phyloP scores from a whole-genome alignment of 2,797 vertebrate species.

The Lacerta agilis region DNA sequence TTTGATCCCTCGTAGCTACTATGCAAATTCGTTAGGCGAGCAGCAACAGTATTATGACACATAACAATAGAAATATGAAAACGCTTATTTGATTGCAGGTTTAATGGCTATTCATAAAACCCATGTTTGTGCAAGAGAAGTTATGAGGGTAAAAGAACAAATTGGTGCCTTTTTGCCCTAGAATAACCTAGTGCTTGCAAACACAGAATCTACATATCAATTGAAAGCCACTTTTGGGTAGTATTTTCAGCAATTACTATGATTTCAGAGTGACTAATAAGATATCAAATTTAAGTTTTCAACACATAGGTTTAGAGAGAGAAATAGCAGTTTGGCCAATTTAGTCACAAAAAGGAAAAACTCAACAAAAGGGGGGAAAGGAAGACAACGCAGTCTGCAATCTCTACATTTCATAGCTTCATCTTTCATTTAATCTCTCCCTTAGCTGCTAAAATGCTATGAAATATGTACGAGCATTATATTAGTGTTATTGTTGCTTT shows the following conservation, averaged over 20 bases:
- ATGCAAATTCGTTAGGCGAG: not conserved
- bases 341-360: conserved; percentile 4
- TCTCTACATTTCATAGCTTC: not conserved
- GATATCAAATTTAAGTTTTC: not conserved
- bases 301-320: not conserved
- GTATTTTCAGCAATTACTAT: conserved; percentile 1
- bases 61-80: not conserved
- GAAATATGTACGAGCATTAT: not conserved
- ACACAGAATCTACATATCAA: not conserved
- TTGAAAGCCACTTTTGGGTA: not conserved
- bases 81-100: not conserved
- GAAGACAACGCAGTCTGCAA: not conserved
- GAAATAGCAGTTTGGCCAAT: not conserved
- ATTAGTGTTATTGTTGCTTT: not conserved
- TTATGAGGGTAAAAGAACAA: not conserved
- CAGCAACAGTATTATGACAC: not conserved
- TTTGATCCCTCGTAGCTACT: not conserved
- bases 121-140: not conserved
- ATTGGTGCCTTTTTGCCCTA: not conserved
- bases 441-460: not conserved
- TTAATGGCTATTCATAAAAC: conserved; percentile 1
- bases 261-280: not conserved
- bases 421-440: no score
- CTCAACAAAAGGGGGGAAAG: not conserved
- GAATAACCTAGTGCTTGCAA: not conserved